Conservation (phyloP, 92 coral and sea anemone species). For the Blastomussa wellsi region DNA sequence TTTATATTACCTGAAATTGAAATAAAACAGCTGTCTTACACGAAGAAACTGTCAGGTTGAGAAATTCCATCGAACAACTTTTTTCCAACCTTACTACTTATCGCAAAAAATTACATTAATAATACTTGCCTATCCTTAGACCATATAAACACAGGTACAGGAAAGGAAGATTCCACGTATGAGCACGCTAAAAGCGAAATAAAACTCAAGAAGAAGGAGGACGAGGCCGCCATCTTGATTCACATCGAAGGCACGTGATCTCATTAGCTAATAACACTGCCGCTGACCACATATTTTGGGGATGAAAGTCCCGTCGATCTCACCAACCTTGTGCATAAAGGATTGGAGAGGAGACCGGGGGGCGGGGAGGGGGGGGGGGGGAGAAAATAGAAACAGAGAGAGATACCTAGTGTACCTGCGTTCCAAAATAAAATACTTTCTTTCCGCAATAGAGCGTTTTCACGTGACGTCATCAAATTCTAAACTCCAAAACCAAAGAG, state of each 20-base stretch:
- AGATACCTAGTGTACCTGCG: too few relatives aligned
- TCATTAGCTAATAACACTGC: conserved; percentile 7
- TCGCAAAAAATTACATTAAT: not conserved
- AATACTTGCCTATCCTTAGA: conserved; percentile 87
- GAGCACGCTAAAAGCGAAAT: conserved; percentile 47
- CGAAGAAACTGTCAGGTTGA: not conserved
- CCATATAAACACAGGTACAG: conserved; percentile 95
- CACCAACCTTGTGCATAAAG: too few relatives aligned
- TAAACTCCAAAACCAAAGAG: too few relatives aligned
- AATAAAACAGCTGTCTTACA: conserved; percentile 19
- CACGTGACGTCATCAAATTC: too few relatives aligned
- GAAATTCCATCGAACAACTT: conserved; percentile 15
- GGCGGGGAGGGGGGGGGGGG: not conserved
- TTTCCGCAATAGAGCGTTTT: too few relatives aligned
- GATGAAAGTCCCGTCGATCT: too few relatives aligned
- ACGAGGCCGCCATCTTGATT: conserved; percentile 83
- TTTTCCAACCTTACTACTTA: not conserved
- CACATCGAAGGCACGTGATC: conserved; percentile 67
- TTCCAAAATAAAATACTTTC: too few relatives aligned
- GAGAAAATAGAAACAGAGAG: too few relatives aligned
- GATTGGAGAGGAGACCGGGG: not conserved
- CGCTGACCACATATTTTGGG: conserved; percentile 13
- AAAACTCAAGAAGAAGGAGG: conserved; percentile 31
- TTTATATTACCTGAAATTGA: conserved; percentile 7
- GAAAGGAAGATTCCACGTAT: conserved; percentile 51